Conservation (phyloP, 2,797 vertebrate species). For the Erethizon dorsatum region DNA sequence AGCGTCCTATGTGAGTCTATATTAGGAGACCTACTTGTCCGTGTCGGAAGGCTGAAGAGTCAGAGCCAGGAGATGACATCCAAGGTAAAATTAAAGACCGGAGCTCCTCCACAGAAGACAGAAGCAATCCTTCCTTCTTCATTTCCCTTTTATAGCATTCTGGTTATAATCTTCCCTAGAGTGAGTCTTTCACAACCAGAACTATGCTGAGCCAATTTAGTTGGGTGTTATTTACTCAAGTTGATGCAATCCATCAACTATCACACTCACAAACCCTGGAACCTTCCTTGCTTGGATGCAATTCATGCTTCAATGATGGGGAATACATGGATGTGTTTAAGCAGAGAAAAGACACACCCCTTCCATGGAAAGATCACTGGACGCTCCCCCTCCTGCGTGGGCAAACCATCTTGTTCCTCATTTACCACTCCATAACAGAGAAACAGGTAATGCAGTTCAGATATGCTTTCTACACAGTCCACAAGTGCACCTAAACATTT, state of each 20-base stretch:
- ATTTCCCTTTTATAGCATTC: neutral
- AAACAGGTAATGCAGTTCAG: neutral
- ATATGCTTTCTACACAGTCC: neutral
- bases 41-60: neutral
- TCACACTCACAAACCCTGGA: neutral
- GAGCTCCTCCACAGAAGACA: neutral
- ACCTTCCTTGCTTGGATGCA: neutral
- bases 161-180: neutral
- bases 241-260: neutral
- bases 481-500: fast-evolving
- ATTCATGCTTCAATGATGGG: neutral
- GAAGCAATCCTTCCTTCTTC: neutral
- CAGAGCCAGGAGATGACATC: neutral
- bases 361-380: neutral
- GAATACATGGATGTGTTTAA: neutral
- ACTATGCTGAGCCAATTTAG: neutral
- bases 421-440: neutral
- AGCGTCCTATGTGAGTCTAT: neutral
- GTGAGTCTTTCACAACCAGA: neutral
- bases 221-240: neutral
- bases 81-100: neutral
- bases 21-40: neutral
- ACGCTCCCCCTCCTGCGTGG: neutral
- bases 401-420: neutral
- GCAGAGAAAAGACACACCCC: neutral